phyloP scores from a whole-genome alignment of 2,888 invertebrate genomes.

The Autographa pulchrina region DNA sequence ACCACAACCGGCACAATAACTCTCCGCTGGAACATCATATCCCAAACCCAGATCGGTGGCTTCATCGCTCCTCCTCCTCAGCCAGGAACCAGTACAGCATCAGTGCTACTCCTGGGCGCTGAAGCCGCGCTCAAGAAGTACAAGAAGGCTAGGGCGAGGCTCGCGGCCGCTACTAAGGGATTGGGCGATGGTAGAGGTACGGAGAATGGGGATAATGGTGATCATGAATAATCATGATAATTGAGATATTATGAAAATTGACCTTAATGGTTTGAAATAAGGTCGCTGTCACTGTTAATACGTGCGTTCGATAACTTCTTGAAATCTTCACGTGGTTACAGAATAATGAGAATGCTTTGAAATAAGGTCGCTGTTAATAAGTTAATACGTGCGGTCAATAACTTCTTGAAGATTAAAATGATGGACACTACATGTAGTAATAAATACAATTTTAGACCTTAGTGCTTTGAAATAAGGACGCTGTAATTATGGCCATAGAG shows the following conservation, averaged over 20 bases:
- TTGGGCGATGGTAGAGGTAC: slow-evolving; percentile 41
- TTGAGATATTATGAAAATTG: background rate
- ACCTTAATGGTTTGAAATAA: no score
- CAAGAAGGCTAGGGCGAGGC: slow-evolving; percentile 71
- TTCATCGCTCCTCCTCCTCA: slow-evolving; percentile 28
- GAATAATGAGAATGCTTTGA: no score
- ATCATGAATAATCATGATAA: background rate
- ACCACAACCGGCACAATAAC: slow-evolving; percentile 68
- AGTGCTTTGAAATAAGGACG: no score
- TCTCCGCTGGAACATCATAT: slow-evolving; percentile 70
- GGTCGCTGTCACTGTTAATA: no score
- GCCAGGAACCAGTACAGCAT: slow-evolving; percentile 59
- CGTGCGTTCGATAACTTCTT: no score
- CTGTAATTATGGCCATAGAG: background rate
- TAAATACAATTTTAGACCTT: no score
- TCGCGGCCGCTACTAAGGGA: slow-evolving; percentile 74
- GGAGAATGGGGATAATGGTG: slow-evolving; percentile 22
- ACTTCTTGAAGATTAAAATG: no score
- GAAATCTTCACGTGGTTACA: no score
- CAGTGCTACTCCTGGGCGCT: slow-evolving; percentile 74
- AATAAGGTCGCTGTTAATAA: no score
- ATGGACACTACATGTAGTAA: no score
- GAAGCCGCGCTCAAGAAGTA: slow-evolving; percentile 78
- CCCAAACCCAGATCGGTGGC: slow-evolving; percentile 63
- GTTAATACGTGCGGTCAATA: no score